phyloP scores from a whole-genome alignment of 1,140 invertebrate genomes.

The Cydia splendana region DNA sequence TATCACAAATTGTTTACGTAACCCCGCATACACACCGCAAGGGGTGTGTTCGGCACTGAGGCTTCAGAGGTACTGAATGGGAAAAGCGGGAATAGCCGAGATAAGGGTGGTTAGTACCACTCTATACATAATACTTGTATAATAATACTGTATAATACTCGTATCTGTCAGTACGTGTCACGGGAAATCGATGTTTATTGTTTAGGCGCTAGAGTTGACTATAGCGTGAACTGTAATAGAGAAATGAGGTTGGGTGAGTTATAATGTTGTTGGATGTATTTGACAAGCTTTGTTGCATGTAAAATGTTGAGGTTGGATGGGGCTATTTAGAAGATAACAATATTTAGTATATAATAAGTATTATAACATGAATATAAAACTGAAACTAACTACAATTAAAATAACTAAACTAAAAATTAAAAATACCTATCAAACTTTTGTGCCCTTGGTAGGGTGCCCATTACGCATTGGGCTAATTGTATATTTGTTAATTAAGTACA shows the following conservation, averaged over 20 bases:
- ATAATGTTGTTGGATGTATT: not conserved
- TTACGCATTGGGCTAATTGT: too few species aligned
- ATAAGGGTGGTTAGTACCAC: slow-evolving; percentile 6
- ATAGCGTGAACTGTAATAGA: not conserved
- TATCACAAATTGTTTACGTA: slow-evolving; percentile 29
- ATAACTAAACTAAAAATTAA: too few species aligned
- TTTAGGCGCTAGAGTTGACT: not conserved
- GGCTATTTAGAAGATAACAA: not conserved
- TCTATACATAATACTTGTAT: not conserved
- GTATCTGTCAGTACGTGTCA: not conserved
- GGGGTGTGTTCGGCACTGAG: not conserved
- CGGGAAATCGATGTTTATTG: slow-evolving; percentile 4
- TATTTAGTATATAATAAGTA: too few species aligned
- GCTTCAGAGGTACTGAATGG: slow-evolving; percentile 9
- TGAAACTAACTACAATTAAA: too few species aligned
- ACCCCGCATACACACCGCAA: not conserved
- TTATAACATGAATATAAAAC: too few species aligned
- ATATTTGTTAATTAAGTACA: too few species aligned
- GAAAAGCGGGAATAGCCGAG: not conserved
- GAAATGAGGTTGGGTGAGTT: not conserved
- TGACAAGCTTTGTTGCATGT: slow-evolving; percentile 21
- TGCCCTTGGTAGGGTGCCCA: too few species aligned
- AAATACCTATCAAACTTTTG: too few species aligned
- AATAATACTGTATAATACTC: not conserved
- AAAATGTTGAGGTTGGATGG: slow-evolving; percentile 2